Conservation (phyloP, 2,888 invertebrate species). For the Cataglyphis rosenhaueri region DNA sequence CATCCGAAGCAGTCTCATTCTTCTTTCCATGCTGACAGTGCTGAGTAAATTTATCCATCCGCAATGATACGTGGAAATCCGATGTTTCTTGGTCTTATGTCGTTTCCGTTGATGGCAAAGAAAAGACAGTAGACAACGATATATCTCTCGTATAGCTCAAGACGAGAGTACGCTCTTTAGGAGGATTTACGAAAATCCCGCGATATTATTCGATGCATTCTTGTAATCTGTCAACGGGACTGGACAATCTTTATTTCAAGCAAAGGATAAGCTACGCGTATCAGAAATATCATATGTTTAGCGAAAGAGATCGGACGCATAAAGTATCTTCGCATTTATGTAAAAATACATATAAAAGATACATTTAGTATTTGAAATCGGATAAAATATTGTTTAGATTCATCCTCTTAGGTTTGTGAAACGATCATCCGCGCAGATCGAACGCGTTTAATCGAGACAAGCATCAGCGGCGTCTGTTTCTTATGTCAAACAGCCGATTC, state of each 20-base stretch:
- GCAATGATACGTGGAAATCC: conserved; percentile 49
- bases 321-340: not conserved
- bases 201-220: conserved; percentile 43
- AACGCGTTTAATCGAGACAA: not conserved
- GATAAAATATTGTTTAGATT: not conserved
- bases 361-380: not conserved
- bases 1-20: conserved; percentile 12
- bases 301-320: not conserved
- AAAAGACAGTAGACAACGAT: conserved; percentile 39
- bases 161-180: conserved; percentile 10
- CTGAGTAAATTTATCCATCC: conserved; percentile 52
- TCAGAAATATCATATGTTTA: not conserved
- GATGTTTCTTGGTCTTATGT: conserved; percentile 44
- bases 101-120: conserved; percentile 38
- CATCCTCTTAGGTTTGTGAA: not conserved
- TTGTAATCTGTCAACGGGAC: conserved; percentile 31
- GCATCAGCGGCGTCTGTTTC: not conserved
- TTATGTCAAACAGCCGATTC: not conserved
- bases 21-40: conserved; percentile 48
- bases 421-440: not conserved
- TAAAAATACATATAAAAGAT: not conserved
- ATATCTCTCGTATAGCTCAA: conserved; percentile 27
- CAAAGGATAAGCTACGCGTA: conserved; percentile 1
- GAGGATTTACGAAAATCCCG: conserved; percentile 37
- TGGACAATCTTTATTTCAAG: conserved; percentile 27